Percentiles rank a stretch among this genome's conserved stretches.
These are phyloP conservation scores for Peromyscus californicus DNA, from an alignment of 2,113 vertebrate species.

Conservation along the genomic window DNA sequence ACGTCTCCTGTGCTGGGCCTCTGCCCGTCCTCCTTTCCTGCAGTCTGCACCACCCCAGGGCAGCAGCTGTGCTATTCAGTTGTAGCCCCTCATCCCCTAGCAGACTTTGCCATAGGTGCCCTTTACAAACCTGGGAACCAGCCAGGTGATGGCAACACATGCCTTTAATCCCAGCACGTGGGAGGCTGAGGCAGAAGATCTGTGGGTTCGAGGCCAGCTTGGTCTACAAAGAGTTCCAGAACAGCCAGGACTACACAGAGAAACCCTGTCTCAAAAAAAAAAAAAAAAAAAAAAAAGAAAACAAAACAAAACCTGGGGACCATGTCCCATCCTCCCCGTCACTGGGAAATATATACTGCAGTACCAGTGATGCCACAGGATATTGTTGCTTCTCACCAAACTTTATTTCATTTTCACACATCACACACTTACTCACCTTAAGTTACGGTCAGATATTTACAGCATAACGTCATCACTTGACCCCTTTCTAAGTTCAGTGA, in stretches of 20 bases:
- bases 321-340: neutral
- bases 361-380: fast-evolving
- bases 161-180: neutral
- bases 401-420: neutral
- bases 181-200: neutral
- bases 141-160: neutral
- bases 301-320: too few species aligned
- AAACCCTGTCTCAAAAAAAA: neutral
- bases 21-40: neutral
- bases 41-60: fast-evolving
- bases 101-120: neutral
- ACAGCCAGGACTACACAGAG: neutral
- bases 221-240: neutral
- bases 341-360: fast-evolving
- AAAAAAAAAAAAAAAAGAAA: neutral
- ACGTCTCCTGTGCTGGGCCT: fast-evolving
- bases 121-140: neutral
- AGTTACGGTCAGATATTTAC: neutral
- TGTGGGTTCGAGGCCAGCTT: neutral
- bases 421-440: neutral
- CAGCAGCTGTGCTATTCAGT: neutral
- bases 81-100: fast-evolving
- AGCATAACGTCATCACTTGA: neutral
- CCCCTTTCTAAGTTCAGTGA: neutral
- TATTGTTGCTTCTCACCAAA: neutral